Evolutionary conservation across 2,113 vertebrate species (phyloP), one percentile per base, ranked within the genome.

Genomic region (Eptesicus fuscus): DNA sequence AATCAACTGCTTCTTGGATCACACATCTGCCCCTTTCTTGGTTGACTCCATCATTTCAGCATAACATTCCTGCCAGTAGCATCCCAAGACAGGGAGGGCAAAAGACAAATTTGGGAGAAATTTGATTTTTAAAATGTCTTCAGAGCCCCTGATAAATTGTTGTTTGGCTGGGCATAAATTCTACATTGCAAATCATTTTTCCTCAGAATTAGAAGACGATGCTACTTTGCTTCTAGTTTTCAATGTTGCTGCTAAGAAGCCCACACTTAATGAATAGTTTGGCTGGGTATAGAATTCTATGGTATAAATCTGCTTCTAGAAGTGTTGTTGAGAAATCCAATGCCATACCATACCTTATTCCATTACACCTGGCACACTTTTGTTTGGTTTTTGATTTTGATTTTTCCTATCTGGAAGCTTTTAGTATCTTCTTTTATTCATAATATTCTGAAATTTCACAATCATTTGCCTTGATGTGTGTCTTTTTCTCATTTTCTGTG

Each of bases 241-340:
- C 30, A 47, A 22, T 22, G 12, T 18, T 40, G 37, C 42, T 67
- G 5, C n/a, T 35, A 25, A 53, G 79, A 88, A 88, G 67, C 7
- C 25, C 69, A 63, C 14, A 7, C 1, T 63, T 30, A 23, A 25
- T 22, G 63, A 22, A 47, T 69, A 94, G 59, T 93, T 97, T 90
- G 79, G 87, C 76, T 90, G 93, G 95, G 88, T 94, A 96, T 96
- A 91, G 92, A 96, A 95, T 71, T 86, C 83, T 30, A 9, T 16
- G n/a, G 44, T 40, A 13, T 70, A 74, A 80, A 53, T 63, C 44
- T 20, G 32, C 71, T 80, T 77, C 40, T 56, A 76, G 28, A 61
- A 14, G 18, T 25, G 35, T 20, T 51, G 14, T 42, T 87, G 71
- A 94, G 89, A 83, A 92, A 87, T 30, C 35, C 59, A 76, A 4